Evolutionary conservation across 1,140 invertebrate species (phyloP), one percentile per base, ranked within the genome.

Genomic region (Acromyrmex charruanus): DNA sequence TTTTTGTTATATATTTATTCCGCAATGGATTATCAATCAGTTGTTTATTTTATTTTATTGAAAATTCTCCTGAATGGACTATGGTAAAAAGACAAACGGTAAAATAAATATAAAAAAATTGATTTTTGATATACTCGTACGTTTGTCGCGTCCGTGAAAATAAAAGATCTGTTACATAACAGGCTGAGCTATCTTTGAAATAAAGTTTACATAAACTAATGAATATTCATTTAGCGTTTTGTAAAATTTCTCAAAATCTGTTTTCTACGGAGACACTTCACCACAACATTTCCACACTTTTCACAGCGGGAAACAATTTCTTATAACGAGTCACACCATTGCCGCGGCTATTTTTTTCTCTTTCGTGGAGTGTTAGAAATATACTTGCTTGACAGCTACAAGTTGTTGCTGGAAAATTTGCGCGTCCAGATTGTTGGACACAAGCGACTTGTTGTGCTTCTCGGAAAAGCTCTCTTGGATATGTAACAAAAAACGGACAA

Each of bases 321-420:
- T 31, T 82, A 21, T 49, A 61, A 49, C 44, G 39, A 51, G 49
- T 59, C 58, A n/a, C 18, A 39, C 25, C 68, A 28, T 25, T 21
- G 25, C 14, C 28, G 44, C 14, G 14, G 14, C 21, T 31, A 9
- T 18, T 74, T 82, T 82, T 25, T 18, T 49, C 18, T 31, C 28
- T 35, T 39, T 5, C 51, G 39, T 14, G 53, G 39, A 84, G 68
- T 25, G 68, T 74, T 18, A 51, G 55, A 61, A 74, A 84, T 74
- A 35, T 84, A 84, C 69, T 74, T 74, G 55, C 25, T 35, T 84
- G 80, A 84, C 69, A 84, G 80, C 80, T 61, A 84, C 80, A 84
- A 84, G 68, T 74, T 74, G 55, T 55, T 84, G 69, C 28, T 74
- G 80, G 53, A 55, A 14, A 72, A 84, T 84, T 84, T 31, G 55